Evolutionary conservation across 2,888 invertebrate species (phyloP).

Genomic region (Meta bourneti): DNA sequence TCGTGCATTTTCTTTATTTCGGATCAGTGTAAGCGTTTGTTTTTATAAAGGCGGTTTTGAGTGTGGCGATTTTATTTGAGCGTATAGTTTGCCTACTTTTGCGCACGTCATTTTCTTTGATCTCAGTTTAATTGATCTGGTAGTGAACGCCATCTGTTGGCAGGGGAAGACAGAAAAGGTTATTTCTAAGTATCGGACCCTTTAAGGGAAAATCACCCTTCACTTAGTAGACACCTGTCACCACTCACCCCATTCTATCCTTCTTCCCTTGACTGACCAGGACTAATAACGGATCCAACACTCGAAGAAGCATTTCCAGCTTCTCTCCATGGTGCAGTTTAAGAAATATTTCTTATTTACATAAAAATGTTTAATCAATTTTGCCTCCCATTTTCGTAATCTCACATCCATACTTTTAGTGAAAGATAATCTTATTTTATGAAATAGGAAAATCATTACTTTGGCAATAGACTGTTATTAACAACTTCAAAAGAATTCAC

Average conservation of each 20-base stretch:
- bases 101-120: slow-evolving; percentile 44
- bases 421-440: no score
- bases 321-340: no score
- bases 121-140: slow-evolving; percentile 70
- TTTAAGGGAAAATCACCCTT: slow-evolving; percentile 56
- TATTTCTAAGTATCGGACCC: slow-evolving; percentile 61
- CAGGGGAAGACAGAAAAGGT: slow-evolving; percentile 25
- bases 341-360: no score
- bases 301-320: no score
- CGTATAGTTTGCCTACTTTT: slow-evolving; percentile 20
- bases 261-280: slow-evolving; percentile 24
- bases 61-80: slow-evolving; percentile 17
- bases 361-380: no score
- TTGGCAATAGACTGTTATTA: no score
- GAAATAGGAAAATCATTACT: no score
- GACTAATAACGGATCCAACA: background rate
- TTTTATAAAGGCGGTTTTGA: background rate
- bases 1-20: no score
- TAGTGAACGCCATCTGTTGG: slow-evolving; percentile 67
- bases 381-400: no score
- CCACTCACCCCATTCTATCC: slow-evolving; percentile 20
- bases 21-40: no score
- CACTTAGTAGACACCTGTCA: slow-evolving; percentile 62
- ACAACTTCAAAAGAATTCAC: no score
- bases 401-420: no score